phyloP scores from a whole-genome alignment of 2,888 invertebrate species.

The Aphodius granarius region DNA sequence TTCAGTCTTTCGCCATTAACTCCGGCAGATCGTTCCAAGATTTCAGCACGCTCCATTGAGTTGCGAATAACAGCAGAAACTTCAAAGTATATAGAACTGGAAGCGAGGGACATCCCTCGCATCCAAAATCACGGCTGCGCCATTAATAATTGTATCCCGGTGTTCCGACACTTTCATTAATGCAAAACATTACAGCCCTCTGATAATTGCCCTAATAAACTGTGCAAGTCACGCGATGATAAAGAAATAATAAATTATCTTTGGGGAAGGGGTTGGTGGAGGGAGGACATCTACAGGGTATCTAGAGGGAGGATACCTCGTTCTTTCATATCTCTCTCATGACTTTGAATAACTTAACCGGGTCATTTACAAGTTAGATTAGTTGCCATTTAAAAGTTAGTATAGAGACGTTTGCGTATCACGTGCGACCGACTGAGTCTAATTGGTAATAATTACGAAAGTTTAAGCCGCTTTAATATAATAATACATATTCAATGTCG shows the following conservation, averaged over 20 bases:
- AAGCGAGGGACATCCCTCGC: neutral
- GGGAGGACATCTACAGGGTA: constrained; percentile 35
- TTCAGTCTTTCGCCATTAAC: neutral
- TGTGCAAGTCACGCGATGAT: constrained; percentile 46
- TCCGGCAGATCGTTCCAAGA: neutral
- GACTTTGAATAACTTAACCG: constrained; percentile 43
- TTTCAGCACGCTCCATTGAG: constrained; percentile 8
- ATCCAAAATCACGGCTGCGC: constrained; percentile 8
- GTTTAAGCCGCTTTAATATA: constrained; percentile 24
- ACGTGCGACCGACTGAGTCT: constrained; percentile 34
- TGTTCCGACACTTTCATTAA: constrained; percentile 36
- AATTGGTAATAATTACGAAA: constrained; percentile 45
- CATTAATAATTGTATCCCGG: constrained; percentile 31
- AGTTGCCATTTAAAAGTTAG: constrained; percentile 42
- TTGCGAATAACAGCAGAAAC: neutral
- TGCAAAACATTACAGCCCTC: constrained; percentile 41
- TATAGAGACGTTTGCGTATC: constrained; percentile 1
- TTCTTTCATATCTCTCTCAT: constrained; percentile 38
- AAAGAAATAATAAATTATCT: constrained; percentile 46
- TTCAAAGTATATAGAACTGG: neutral
- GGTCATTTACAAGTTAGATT: constrained; percentile 48
- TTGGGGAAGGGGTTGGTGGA: constrained; percentile 22
- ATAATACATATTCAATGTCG: constrained; percentile 18
- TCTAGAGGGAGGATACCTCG: neutral
- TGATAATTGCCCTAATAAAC: constrained; percentile 47